A percentile compares a stretch with the other conserved stretches of the same genome.
Conservation (phyloP, 2,113 vertebrate genomes). For the Dinomys branickii region DNA sequence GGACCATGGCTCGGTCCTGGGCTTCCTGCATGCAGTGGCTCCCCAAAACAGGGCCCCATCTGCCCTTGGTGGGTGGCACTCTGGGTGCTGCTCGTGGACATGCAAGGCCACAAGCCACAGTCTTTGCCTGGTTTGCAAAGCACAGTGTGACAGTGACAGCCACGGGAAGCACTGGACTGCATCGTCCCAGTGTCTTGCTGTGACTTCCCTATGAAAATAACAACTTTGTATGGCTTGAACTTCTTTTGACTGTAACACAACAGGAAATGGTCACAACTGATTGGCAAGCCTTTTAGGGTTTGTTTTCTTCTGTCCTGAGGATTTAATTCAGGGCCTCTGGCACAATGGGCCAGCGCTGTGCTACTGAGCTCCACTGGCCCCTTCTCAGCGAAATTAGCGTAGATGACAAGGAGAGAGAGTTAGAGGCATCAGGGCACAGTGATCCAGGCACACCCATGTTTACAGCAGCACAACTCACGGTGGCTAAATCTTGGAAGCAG, state of each 20-base stretch:
- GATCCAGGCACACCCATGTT: too few relatives aligned
- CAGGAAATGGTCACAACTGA: background rate
- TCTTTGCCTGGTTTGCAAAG: background rate
- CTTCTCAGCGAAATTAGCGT: background rate
- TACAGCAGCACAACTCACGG: too few relatives aligned
- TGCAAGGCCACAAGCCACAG: background rate
- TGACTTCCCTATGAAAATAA: background rate
- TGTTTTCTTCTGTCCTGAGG: too few relatives aligned
- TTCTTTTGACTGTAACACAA: background rate
- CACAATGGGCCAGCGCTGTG: too few relatives aligned
- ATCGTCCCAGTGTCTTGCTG: background rate
- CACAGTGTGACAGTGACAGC: background rate
- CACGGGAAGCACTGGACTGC: background rate
- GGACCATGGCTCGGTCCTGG: background rate
- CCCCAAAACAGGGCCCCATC: too few relatives aligned
- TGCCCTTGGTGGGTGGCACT: background rate
- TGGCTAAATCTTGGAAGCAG: too few relatives aligned
- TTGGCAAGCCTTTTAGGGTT: background rate
- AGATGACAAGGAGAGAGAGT: background rate
- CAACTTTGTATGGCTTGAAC: background rate
- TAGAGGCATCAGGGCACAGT: too few relatives aligned
- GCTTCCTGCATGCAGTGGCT: background rate
- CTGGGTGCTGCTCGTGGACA: background rate
- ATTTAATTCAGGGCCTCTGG: too few relatives aligned
- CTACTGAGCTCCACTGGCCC: too few relatives aligned